phyloP scores from a whole-genome alignment of 2,888 invertebrate species.

The Amphipoea lucens region DNA sequence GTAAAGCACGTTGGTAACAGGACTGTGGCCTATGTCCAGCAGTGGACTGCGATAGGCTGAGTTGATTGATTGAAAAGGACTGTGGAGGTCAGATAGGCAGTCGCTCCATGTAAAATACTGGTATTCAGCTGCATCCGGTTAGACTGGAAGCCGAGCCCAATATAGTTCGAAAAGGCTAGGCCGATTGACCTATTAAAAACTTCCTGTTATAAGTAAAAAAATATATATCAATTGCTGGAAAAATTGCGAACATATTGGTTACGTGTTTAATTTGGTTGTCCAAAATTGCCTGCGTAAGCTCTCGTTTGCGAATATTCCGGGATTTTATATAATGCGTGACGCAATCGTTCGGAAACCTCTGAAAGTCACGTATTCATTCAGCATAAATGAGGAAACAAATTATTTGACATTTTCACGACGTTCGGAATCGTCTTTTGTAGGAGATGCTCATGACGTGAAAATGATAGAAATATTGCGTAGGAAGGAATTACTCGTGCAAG shows the following conservation, averaged over 20 bases:
- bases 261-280: conserved; percentile 38
- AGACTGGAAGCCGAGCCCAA: neutral
- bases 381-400: conserved; percentile 33
- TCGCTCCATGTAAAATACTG: neutral
- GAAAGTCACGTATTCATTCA: conserved; percentile 60
- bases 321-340: conserved; percentile 15
- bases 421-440: conserved; percentile 16
- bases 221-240: neutral
- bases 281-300: conserved; percentile 28
- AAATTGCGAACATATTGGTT: neutral
- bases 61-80: no score
- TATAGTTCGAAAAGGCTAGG: neutral
- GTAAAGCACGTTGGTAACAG: neutral
- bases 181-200: neutral
- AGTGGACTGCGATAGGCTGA: no score
- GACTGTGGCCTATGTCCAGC: no score
- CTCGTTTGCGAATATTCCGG: conserved; percentile 3
- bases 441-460: conserved; percentile 1
- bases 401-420: conserved; percentile 14
- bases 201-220: neutral
- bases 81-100: neutral
- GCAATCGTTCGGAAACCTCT: conserved; percentile 27
- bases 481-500: conserved; percentile 22
- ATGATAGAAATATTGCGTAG: conserved; percentile 5
- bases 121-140: neutral